These are phyloP conservation scores for Sardina pilchardus DNA, from an alignment of 2,113 vertebrate genomes.

Conservation along the genomic window DNA sequence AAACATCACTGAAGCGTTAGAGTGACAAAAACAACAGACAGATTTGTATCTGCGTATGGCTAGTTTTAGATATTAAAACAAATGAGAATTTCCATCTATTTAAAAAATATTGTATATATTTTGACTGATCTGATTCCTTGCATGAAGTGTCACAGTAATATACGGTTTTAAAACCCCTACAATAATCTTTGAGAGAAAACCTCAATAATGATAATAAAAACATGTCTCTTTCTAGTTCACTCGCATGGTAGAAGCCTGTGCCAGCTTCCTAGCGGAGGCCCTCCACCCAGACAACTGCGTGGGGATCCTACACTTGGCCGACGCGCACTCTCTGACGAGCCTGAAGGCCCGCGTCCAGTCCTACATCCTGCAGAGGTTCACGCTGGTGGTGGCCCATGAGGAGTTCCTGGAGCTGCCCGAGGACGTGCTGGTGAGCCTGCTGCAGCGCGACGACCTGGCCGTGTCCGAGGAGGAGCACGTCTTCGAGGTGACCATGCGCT, in stretches of 20 bases:
- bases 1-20: not conserved
- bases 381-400: constrained; percentile 79
- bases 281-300: constrained; percentile 90
- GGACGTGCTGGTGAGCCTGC: constrained; percentile 75
- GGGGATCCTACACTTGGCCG: constrained; percentile 86
- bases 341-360: constrained; percentile 79
- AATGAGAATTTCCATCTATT: not conserved
- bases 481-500: constrained; percentile 86
- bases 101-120: not conserved
- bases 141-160: not conserved
- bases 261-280: constrained; percentile 83
- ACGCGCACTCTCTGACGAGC: constrained; percentile 78
- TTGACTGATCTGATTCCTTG: not conserved
- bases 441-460: constrained; percentile 85
- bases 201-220: constrained; percentile 46
- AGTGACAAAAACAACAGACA: not conserved
- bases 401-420: constrained; percentile 86
- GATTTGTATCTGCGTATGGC: not conserved
- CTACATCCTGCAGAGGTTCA: constrained; percentile 88
- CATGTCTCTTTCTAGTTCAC: constrained; percentile 75
- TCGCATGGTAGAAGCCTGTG: constrained; percentile 89
- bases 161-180: too few relatives aligned
- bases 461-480: constrained; percentile 87
- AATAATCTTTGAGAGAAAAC: constrained; percentile 47
- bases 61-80: not conserved